Evolutionary conservation across 1,140 invertebrate species (phyloP), one percentile per base, ranked within the genome.

Genomic region (Hetaerina americana): DNA sequence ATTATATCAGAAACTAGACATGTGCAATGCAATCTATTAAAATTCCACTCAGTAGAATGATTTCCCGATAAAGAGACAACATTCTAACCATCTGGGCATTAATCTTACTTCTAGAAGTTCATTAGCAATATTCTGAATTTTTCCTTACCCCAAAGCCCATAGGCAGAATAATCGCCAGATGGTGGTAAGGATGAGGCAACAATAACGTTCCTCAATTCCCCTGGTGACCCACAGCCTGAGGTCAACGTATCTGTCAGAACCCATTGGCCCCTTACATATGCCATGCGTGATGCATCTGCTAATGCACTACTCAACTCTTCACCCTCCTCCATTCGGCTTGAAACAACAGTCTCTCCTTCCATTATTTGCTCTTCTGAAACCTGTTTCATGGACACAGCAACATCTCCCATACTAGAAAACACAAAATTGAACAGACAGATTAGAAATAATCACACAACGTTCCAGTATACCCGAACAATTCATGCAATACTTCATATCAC

Each of bases 131-230:
- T n/a, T n/a, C n/a, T n/a, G n/a, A n/a, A n/a, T n/a, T n/a, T n/a
- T n/a, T n/a, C 72, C 66, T 76, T 77, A 90, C 88, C 85, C 88
- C 89, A 92, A 76, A 88, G 81, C 78, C 85, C 85, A 77, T 92
- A 92, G 69, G 88, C 86, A 40, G 87, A 88, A 76, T 92, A 93
- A 79, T 93, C 90, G 26, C 92, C 91, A 72, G 88, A 89, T 5
- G 86, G 86, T 27, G 91, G 92, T 72, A 93, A 78, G 10, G 87
- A 87, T 22, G 92, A 89, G 15, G 89, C 89, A 66, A 91, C 88
- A 74, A 93, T 90, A 66, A 85, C 83, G 80, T 91, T 89, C 72
- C 89, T 86, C 24, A 87, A 80, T 80, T 92, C 88, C 70, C 85
- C 82, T 31, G 66, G 70, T 18, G 40, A 57, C 22, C 40, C 31